A percentile compares a stretch with the other conserved stretches of the same genome.
Conservation (phyloP, 2,888 invertebrate species). For the Lordiphosa andalusiaca region DNA sequence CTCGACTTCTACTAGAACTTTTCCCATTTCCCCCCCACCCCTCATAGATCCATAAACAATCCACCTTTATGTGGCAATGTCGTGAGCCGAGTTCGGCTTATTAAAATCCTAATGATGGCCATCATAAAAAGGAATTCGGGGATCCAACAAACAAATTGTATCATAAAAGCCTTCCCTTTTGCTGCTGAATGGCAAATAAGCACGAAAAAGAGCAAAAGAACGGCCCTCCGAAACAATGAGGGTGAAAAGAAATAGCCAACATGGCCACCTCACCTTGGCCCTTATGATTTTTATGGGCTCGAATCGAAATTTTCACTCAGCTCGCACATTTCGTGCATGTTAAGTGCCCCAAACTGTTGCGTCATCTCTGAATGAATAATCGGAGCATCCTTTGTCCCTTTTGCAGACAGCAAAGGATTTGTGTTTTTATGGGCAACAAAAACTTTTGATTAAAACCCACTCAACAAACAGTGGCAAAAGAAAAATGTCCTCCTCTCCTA, state of each 20-base stretch:
- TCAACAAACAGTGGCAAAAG: constrained; percentile 23
- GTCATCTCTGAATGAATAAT: constrained; percentile 49
- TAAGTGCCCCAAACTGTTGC: constrained; percentile 52
- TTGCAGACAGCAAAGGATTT: constrained; percentile 61
- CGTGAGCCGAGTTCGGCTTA: constrained; percentile 55
- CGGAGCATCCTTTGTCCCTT: constrained; percentile 27
- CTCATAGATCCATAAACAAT: constrained; percentile 44
- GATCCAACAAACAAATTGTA: constrained; percentile 63
- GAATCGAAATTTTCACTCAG: constrained; percentile 70
- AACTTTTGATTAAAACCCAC: constrained; percentile 70
- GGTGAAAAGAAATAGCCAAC: constrained; percentile 51
- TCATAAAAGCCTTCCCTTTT: constrained; percentile 40
- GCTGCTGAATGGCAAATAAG: constrained; percentile 49
- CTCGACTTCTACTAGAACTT: background rate
- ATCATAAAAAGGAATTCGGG: constrained; percentile 47
- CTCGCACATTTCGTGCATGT: constrained; percentile 58
- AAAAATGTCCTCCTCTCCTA: constrained; percentile 46
- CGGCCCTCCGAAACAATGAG: constrained; percentile 41
- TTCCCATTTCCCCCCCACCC: constrained; percentile 1
- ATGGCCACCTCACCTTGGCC: constrained; percentile 21
- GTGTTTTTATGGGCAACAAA: constrained; percentile 56
- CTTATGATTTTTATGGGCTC: constrained; percentile 53
- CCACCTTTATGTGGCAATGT: constrained; percentile 34
- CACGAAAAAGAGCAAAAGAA: constrained; percentile 38
- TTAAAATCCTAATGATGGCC: constrained; percentile 68